phyloP scores from a whole-genome alignment of 2,797 vertebrate genomes.

The Hypotaenidia okinawae region DNA sequence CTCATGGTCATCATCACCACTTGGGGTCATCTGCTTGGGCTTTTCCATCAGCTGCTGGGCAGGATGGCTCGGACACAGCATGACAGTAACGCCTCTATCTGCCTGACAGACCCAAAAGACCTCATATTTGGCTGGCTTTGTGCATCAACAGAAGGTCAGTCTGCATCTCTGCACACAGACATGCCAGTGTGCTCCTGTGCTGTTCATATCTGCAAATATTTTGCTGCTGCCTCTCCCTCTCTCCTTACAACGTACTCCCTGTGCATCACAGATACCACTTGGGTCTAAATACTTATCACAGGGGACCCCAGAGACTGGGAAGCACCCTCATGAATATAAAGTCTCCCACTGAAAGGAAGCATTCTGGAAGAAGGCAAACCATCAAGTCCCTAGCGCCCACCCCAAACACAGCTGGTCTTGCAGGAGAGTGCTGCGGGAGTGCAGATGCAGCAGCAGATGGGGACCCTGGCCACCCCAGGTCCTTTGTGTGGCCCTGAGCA shows the following conservation, averaged over 20 bases:
- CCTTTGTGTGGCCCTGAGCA: background rate
- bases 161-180: background rate
- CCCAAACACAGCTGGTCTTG: background rate
- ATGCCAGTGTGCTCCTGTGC: background rate
- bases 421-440: background rate
- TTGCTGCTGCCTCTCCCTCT: background rate
- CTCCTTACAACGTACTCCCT: background rate
- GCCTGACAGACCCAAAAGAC: background rate
- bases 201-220: background rate
- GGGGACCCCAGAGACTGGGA: background rate
- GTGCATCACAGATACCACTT: background rate
- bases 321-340: background rate
- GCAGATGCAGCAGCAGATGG: accelerated
- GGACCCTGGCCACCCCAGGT: background rate
- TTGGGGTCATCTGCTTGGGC: background rate
- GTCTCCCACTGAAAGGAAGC: background rate
- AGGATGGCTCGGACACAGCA: background rate
- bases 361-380: background rate
- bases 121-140: background rate
- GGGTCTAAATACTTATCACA: background rate
- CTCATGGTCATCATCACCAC: background rate
- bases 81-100: background rate
- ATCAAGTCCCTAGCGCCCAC: background rate
- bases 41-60: background rate
- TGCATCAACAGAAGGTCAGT: background rate